Conservation (phyloP, 2,797 vertebrate genomes). For the Chelon auratus region DNA sequence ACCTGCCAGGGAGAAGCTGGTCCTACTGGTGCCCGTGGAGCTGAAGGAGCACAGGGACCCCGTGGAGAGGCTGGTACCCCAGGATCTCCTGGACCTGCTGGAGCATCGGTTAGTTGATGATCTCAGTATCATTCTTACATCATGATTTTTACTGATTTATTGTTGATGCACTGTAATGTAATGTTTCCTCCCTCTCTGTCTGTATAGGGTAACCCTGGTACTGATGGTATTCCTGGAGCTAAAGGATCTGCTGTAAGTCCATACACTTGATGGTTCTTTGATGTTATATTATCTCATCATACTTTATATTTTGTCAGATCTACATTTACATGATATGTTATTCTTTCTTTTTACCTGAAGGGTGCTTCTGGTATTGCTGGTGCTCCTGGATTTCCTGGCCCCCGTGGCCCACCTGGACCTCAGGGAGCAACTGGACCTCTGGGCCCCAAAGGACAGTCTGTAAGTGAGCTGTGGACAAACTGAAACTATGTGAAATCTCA, state of each 20-base stretch:
- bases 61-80: conserved; percentile 94
- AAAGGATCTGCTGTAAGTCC: conserved; percentile 96
- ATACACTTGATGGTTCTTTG: background rate
- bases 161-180: conserved; percentile 3
- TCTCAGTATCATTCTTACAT: background rate
- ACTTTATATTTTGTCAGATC: conserved; percentile 3
- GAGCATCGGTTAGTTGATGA: conserved; percentile 84
- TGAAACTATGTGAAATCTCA: conserved; percentile 2
- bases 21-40: conserved; percentile 92
- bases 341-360: conserved; percentile 71
- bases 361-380: conserved; percentile 94
- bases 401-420: conserved; percentile 95
- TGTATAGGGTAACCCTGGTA: conserved; percentile 93
- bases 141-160: background rate
- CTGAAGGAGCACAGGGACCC: conserved; percentile 93
- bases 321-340: conserved; percentile 20
- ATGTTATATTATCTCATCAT: background rate
- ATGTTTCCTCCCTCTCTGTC: conserved; percentile 22
- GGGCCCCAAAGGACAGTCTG: conserved; percentile 95
- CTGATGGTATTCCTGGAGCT: conserved; percentile 94
- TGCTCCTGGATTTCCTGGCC: conserved; percentile 97
- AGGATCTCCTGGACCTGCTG: conserved; percentile 94
- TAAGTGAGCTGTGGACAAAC: conserved; percentile 74
- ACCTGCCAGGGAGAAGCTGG: conserved; percentile 93
- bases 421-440: conserved; percentile 96